Evolutionary conservation across 2,113 vertebrate genomes (phyloP).

Genomic region (Takifugu bimaculatus): DNA sequence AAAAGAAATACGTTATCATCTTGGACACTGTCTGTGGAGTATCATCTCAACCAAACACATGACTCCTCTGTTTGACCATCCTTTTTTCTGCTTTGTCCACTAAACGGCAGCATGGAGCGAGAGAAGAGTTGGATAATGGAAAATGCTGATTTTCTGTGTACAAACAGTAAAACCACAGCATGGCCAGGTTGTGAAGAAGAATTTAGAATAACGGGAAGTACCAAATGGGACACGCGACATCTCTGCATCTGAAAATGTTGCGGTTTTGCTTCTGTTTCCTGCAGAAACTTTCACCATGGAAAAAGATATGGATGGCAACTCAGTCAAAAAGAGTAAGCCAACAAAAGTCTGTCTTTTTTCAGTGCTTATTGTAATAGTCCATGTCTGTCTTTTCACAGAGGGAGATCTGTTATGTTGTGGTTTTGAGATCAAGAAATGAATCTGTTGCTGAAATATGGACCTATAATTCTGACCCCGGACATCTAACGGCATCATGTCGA

Average conservation of each 20-base stretch:
- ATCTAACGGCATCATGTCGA: constrained; percentile 47
- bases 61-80: constrained; percentile 50
- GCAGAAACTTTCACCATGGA: constrained; percentile 32
- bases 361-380: constrained; percentile 69
- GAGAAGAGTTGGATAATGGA: constrained; percentile 17
- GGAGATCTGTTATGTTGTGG: constrained; percentile 44
- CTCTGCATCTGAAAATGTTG: constrained; percentile 61
- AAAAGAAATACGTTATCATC: constrained; percentile 25
- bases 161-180: constrained; percentile 21
- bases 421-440: constrained; percentile 45
- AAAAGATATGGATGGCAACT: constrained; percentile 46
- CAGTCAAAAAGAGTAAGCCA: constrained; percentile 38
- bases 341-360: constrained; percentile 36
- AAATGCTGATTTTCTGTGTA: constrained; percentile 22
- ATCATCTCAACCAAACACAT: constrained; percentile 64
- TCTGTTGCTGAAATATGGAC: constrained; percentile 47
- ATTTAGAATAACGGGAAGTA: constrained; percentile 23
- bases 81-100: constrained; percentile 55
- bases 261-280: constrained; percentile 54
- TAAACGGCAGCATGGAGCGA: constrained; percentile 34
- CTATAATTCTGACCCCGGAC: constrained; percentile 48
- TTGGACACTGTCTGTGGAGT: constrained; percentile 49
- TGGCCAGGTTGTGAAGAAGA: constrained; percentile 22
- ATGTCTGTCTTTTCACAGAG: constrained; percentile 59
- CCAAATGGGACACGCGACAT: constrained; percentile 45